A percentile compares a stretch with the other conserved stretches of the same genome.
These are phyloP conservation scores for Phenacoccus solenopsis DNA, from an alignment of 1,140 invertebrate genomes.

Conservation along the genomic window DNA sequence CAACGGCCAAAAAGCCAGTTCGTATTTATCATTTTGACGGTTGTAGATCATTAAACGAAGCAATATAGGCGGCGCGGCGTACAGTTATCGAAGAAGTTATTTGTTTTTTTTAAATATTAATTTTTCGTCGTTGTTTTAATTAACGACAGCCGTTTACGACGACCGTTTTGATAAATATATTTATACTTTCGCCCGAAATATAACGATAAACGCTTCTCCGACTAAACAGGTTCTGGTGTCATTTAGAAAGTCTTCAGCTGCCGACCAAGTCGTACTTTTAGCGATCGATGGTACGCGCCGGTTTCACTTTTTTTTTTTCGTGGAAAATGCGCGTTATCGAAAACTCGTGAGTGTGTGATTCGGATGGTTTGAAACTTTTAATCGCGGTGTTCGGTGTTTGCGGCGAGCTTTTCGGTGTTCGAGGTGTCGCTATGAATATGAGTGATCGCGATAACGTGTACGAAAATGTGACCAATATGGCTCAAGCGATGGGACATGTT, in stretches of 20 bases:
- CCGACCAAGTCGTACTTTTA: background rate
- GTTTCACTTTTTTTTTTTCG: constrained; percentile 7
- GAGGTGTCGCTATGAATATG: background rate
- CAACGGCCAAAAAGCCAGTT: background rate
- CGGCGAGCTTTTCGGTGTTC: background rate
- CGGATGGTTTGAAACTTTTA: background rate
- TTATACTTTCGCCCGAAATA: background rate
- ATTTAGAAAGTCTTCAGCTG: background rate
- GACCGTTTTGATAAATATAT: background rate
- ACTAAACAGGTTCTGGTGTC: background rate
- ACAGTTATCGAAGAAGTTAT: too few relatives aligned
- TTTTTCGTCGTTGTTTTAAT: background rate
- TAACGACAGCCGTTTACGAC: background rate
- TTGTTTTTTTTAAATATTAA: too few relatives aligned
- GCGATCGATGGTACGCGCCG: background rate
- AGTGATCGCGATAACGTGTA: background rate
- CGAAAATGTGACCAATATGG: background rate
- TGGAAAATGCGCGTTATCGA: background rate
- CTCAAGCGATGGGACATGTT: background rate
- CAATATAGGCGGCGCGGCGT: too few relatives aligned
- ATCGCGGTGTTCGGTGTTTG: background rate
- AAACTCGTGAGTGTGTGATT: background rate
- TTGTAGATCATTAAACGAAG: background rate
- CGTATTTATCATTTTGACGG: background rate
- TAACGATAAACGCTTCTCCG: background rate